Conservation (phyloP, 2,797 vertebrate genomes). For the Sebastes kiyomatsui region DNA sequence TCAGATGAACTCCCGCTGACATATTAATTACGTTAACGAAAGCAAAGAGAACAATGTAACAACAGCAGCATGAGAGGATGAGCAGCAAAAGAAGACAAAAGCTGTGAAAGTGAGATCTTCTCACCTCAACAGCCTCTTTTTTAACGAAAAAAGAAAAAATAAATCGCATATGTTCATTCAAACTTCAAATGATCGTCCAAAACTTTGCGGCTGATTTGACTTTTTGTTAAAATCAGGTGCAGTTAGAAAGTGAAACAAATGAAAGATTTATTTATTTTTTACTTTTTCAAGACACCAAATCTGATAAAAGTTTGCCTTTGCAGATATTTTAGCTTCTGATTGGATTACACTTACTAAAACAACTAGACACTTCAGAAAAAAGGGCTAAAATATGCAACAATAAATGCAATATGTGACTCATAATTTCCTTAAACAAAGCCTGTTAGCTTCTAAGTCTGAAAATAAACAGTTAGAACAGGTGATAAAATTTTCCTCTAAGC, state of each 20-base stretch:
- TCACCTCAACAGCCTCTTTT: background rate
- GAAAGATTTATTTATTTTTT: background rate
- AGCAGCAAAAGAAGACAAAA: conserved; percentile 1
- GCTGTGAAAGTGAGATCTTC: conserved; percentile 24
- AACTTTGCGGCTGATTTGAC: background rate
- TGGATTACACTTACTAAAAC: background rate
- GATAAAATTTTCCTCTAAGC: conserved; percentile 30
- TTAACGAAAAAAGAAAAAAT: background rate
- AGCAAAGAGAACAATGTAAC: conserved; percentile 6
- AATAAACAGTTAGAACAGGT: conserved; percentile 52
- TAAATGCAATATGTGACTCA: background rate
- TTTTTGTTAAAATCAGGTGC: background rate
- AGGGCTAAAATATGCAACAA: background rate
- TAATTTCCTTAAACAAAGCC: background rate
- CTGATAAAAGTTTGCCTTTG: background rate
- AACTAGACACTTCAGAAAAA: background rate
- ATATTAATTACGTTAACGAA: background rate
- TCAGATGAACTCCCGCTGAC: background rate
- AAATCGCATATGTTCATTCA: background rate
- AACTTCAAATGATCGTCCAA: background rate
- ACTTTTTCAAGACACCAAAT: background rate
- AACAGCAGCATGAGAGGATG: background rate
- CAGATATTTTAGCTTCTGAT: background rate
- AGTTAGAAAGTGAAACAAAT: background rate
- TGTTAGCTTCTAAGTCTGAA: conserved; percentile 10